A percentile compares a stretch with the other conserved stretches of the same genome.
These are phyloP conservation scores for Hemistola chrysoprasaria DNA, from an alignment of 2,888 invertebrate genomes.

Conservation along the genomic window DNA sequence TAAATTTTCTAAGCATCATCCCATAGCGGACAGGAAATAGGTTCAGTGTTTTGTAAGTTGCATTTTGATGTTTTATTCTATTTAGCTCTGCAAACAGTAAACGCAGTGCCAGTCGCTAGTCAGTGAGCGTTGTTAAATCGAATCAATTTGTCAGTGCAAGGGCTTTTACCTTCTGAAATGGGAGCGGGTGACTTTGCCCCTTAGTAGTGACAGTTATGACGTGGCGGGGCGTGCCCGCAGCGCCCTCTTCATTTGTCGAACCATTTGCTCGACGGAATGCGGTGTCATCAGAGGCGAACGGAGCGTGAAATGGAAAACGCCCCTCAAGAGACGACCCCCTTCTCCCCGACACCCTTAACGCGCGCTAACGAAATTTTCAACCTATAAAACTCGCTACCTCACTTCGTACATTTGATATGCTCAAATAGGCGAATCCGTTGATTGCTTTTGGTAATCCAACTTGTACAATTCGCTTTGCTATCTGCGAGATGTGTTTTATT, in stretches of 20 bases:
- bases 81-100: too few species aligned
- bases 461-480: conserved; percentile 16
- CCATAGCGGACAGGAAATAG: too few species aligned
- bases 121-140: conserved; percentile 47
- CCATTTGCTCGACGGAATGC: conserved; percentile 79
- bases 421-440: conserved; percentile 50
- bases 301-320: conserved; percentile 82
- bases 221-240: conserved; percentile 68
- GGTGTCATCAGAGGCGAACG: conserved; percentile 77
- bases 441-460: conserved; percentile 41
- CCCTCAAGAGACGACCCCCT: conserved; percentile 61
- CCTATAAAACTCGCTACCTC: conserved; percentile 39
- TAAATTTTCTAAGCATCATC: too few species aligned
- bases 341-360: conserved; percentile 50
- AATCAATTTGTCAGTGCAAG: conserved; percentile 63
- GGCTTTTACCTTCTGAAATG: conserved; percentile 38
- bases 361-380: conserved; percentile 73
- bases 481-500: conserved; percentile 4
- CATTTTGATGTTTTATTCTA: too few species aligned
- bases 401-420: conserved; percentile 43
- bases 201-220: conserved; percentile 73
- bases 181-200: conserved; percentile 44
- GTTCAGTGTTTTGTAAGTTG: too few species aligned
- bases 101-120: too few species aligned
- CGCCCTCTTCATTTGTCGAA: conserved; percentile 78